Evolutionary conservation across 2,888 invertebrate genomes (phyloP), one percentile per base, ranked within the genome.

Genomic region (Gymnosoma rotundatum): DNA sequence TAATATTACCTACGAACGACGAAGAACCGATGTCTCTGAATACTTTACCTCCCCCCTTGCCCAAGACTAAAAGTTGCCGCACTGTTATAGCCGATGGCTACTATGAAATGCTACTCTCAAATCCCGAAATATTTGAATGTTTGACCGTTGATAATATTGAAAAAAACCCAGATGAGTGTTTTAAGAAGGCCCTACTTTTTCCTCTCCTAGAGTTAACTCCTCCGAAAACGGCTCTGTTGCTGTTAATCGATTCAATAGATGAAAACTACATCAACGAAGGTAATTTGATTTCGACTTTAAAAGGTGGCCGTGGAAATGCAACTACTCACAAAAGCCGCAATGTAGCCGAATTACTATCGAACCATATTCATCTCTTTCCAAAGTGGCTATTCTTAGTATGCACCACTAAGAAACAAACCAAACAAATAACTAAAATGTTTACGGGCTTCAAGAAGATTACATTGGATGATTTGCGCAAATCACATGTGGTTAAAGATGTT

Each of bases 221-320:
- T 4, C 98, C 98, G 0, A 96, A 97, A 90, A 96, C 96, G 78
- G 95, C 96, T 21, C 93, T 97, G 76, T 95, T 98, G 88, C 93
- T 98, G 60, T 92, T 98, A 9, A 97, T 98, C 0, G 99, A 99
- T 90, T 98, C 98, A 0, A 96, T 98, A 25, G 98, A 98, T 90
- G 98, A 98, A 89, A 94, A 94, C 87, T 94, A 93, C 78, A 94
- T 94, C 73, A 93, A 93, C 69, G 94, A 94, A 86, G 92, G 92
- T 0, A 92, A 92, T 83, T 90, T 94, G 9, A 94, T 94, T 87
- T 93, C 94, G 2, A 94, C 93, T 1, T 87, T 93, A 14, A 94
- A 94, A 83, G 88, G 89, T 20, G 87, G 87, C 1, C 86, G 87
- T 32, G 89, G 90, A 25, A 91, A 88, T 0, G 88, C 90, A 0